Evolutionary conservation across 2,113 vertebrate species (phyloP).

Genomic region (Pluvialis apricaria): DNA sequence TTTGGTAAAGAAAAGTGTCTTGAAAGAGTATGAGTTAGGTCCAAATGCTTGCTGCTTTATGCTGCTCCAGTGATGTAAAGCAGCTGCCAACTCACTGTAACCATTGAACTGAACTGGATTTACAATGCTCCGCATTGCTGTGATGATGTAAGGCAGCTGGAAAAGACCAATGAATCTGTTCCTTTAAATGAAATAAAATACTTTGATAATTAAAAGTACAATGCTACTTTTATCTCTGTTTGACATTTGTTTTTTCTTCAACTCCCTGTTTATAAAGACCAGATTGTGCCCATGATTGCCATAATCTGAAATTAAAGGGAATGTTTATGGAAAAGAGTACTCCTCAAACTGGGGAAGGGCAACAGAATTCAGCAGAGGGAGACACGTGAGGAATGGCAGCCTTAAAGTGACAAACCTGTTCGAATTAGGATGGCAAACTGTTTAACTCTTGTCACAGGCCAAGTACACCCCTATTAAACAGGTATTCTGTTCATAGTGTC

Average conservation of each 20-base stretch:
- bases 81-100: constrained; percentile 17
- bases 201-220: constrained; percentile 37
- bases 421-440: neutral
- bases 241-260: constrained; percentile 11
- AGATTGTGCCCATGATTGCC: neutral
- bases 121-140: neutral
- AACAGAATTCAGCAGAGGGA: neutral
- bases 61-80: constrained; percentile 9
- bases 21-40: neutral
- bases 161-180: neutral
- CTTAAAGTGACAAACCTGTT: neutral
- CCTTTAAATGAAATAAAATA: constrained; percentile 21
- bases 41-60: neutral
- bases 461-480: neutral
- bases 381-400: neutral
- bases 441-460: neutral
- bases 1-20: neutral
- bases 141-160: constrained; percentile 24
- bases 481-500: neutral
- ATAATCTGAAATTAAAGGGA: constrained; percentile 19
- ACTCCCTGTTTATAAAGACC: constrained; percentile 10
- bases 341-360: neutral
- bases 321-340: neutral
- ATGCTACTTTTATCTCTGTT: constrained; percentile 14
- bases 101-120: neutral